A percentile compares a stretch with the other conserved stretches of the same genome.
Evolutionary conservation across 2,797 vertebrate genomes (phyloP).

Genomic region (Enteromius radiatus): DNA sequence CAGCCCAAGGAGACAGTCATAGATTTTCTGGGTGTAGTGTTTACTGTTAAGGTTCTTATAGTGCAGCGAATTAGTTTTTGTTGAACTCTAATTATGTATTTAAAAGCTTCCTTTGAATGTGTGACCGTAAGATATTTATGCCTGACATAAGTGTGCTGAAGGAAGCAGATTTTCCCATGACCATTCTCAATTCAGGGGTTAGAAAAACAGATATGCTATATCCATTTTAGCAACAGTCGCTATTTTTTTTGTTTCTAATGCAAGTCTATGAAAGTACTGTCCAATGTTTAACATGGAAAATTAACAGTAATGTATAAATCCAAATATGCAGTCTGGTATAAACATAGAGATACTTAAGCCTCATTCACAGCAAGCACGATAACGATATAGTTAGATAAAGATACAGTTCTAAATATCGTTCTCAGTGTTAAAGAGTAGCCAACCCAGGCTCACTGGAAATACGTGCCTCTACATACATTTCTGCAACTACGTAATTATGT

Average conservation of each 20-base stretch:
- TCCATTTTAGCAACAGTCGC: background rate
- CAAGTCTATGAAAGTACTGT: background rate
- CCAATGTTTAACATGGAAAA: background rate
- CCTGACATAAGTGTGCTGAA: background rate
- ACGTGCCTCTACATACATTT: no score
- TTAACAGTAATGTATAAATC: background rate
- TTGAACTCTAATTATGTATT: background rate
- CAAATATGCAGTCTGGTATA: background rate
- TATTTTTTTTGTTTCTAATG: background rate
- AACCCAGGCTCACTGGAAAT: no score
- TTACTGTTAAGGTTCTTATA: background rate
- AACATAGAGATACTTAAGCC: background rate
- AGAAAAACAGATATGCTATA: background rate
- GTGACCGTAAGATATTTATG: background rate
- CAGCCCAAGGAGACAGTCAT: constrained; percentile 8
- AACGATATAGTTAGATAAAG: no score
- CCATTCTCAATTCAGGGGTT: background rate
- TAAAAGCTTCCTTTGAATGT: background rate
- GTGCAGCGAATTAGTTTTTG: background rate
- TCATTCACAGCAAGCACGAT: no score
- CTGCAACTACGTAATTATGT: no score
- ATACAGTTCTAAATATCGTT: no score
- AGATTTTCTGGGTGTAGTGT: background rate
- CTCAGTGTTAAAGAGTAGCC: no score
- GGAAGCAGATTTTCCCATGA: background rate